A percentile compares a stretch with the other conserved stretches of the same genome.
Evolutionary conservation across 2,113 vertebrate species (phyloP).

Genomic region (Mirounga angustirostris): DNA sequence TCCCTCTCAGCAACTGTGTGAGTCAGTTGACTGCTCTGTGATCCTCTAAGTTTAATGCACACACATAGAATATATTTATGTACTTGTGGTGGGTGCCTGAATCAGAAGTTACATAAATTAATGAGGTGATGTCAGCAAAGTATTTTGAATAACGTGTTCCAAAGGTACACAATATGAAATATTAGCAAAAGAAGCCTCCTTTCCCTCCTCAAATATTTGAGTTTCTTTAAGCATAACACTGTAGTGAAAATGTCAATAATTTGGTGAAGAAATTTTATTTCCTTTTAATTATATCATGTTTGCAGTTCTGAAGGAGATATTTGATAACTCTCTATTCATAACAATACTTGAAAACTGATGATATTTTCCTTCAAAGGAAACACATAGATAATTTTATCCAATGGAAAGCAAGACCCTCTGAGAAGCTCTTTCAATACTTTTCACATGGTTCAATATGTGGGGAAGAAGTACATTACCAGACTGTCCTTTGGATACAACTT

Average conservation of each 20-base stretch:
- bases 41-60: not conserved
- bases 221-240: conserved; percentile 32
- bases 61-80: not conserved
- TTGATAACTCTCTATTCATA: not conserved
- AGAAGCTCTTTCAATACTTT: not conserved
- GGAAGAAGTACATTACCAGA: not conserved
- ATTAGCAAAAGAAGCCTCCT: not conserved
- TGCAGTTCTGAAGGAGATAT: not conserved
- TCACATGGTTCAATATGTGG: not conserved
- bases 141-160: not conserved
- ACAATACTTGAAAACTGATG: not conserved
- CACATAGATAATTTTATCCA: not conserved
- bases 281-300: not conserved
- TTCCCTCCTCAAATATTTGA: not conserved
- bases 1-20: not conserved
- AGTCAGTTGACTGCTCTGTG: not conserved
- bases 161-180: not conserved
- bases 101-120: not conserved
- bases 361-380: conserved; percentile 9
- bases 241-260: not conserved
- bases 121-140: not conserved
- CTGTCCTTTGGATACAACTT: not conserved
- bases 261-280: not conserved
- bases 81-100: not conserved
- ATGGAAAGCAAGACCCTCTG: not conserved